These are phyloP conservation scores for Dorcus parallelipipedus DNA, from an alignment of 2,888 invertebrate genomes.

Conservation along the genomic window DNA sequence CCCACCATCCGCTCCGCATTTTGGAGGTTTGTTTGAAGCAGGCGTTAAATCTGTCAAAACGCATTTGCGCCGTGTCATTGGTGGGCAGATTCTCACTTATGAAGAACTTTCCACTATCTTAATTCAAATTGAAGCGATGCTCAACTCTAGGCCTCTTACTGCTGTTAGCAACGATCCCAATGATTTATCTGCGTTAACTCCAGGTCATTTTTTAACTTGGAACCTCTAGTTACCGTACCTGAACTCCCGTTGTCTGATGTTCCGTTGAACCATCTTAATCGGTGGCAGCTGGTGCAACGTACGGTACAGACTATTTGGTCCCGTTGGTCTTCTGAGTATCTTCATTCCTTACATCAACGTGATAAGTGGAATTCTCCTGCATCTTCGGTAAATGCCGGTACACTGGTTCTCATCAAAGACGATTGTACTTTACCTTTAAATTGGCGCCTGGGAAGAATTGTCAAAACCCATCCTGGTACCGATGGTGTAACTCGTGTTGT, in stretches of 20 bases:
- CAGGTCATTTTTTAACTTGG: conserved; percentile 28
- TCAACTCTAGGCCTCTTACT: neutral
- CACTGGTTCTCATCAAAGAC: too few species aligned
- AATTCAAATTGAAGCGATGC: neutral
- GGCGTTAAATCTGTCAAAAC: conserved; percentile 26
- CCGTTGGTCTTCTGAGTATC: conserved; percentile 16
- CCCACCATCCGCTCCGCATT: conserved; percentile 15
- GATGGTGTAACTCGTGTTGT: too few species aligned
- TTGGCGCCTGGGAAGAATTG: too few species aligned
- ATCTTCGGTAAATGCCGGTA: too few species aligned
- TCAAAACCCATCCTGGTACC: too few species aligned
- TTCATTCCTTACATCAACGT: neutral
- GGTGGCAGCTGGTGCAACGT: conserved; percentile 8
- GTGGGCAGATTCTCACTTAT: neutral
- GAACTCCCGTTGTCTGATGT: conserved; percentile 10
- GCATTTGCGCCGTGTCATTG: neutral
- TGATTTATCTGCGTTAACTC: conserved; percentile 21
- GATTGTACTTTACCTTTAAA: too few species aligned
- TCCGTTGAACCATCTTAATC: conserved; percentile 1
- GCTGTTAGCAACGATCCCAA: neutral
- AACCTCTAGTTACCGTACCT: conserved; percentile 11
- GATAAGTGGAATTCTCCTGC: too few species aligned
- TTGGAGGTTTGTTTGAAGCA: conserved; percentile 18
- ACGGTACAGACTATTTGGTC: conserved; percentile 21
- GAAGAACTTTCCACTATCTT: neutral